These are phyloP conservation scores for Agrilus planipennis DNA, from an alignment of 1,140 invertebrate genomes.

Conservation along the genomic window DNA sequence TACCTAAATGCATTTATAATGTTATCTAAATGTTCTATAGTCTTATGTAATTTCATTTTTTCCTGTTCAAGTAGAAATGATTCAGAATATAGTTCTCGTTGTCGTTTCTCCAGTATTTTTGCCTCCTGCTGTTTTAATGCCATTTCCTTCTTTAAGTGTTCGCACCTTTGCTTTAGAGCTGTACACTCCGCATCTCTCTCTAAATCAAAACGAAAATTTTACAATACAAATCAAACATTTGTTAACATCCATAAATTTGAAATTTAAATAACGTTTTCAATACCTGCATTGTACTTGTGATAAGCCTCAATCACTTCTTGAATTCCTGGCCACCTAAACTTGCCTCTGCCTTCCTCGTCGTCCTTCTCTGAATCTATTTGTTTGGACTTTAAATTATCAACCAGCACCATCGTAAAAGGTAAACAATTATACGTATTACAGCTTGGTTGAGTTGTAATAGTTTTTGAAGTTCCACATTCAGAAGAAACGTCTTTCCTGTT, in stretches of 20 bases:
- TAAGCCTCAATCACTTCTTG: slow-evolving; percentile 22
- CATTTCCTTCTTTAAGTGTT: slow-evolving; percentile 16
- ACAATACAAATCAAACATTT: too few species aligned
- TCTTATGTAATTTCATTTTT: slow-evolving; percentile 16
- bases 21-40: slow-evolving; percentile 23
- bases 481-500: neutral
- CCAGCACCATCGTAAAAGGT: slow-evolving; percentile 13
- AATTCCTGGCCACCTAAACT: slow-evolving; percentile 21
- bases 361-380: slow-evolving; percentile 4
- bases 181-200: slow-evolving; percentile 13
- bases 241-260: too few species aligned
- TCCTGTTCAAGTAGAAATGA: slow-evolving; percentile 18
- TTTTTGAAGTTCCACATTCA: neutral
- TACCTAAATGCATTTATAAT: slow-evolving; percentile 24
- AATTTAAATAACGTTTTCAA: too few species aligned
- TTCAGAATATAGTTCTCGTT: slow-evolving; percentile 18
- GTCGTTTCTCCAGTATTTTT: slow-evolving; percentile 17
- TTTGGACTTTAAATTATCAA: slow-evolving; percentile 7
- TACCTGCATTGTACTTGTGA: slow-evolving; percentile 21
- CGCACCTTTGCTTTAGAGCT: slow-evolving; percentile 12
- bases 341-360: too few species aligned
- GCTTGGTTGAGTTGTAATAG: neutral
- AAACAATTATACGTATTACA: slow-evolving; percentile 12
- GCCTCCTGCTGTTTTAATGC: slow-evolving; percentile 12
- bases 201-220: too few species aligned